These are phyloP conservation scores for Chromis chromis DNA, from an alignment of 2,797 vertebrate species.

Conservation along the genomic window DNA sequence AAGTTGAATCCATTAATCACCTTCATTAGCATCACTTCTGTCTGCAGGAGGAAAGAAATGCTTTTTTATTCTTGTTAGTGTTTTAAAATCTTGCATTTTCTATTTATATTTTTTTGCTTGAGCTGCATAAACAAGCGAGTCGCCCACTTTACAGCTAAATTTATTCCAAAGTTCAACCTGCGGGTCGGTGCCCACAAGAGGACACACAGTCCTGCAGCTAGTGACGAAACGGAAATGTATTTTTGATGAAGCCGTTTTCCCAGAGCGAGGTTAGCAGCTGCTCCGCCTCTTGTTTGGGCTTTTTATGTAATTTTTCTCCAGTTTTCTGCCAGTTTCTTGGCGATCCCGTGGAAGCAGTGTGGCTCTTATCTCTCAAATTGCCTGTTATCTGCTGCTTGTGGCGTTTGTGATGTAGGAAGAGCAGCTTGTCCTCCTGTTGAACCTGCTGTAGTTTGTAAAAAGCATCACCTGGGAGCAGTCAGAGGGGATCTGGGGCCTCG, in stretches of 20 bases:
- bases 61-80: neutral
- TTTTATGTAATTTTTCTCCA: neutral
- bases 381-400: neutral
- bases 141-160: conserved; percentile 23
- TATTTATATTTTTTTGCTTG: neutral
- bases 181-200: conserved; percentile 23
- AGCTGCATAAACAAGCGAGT: conserved; percentile 25
- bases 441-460: neutral
- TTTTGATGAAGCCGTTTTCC: neutral
- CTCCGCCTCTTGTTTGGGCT: too few relatives aligned
- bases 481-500: neutral
- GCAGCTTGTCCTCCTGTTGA: conserved; percentile 15
- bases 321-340: neutral
- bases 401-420: neutral
- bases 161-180: conserved; percentile 17
- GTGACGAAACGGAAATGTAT: neutral
- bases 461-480: neutral
- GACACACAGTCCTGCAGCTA: neutral
- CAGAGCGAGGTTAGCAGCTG: neutral
- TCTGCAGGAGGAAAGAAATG: neutral
- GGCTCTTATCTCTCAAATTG: too few relatives aligned
- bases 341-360: neutral
- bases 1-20: conserved; percentile 4
- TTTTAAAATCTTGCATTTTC: neutral
- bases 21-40: conserved; percentile 34